Conservation (phyloP, 2,797 vertebrate species). For the Brachyalestes nurse region DNA sequence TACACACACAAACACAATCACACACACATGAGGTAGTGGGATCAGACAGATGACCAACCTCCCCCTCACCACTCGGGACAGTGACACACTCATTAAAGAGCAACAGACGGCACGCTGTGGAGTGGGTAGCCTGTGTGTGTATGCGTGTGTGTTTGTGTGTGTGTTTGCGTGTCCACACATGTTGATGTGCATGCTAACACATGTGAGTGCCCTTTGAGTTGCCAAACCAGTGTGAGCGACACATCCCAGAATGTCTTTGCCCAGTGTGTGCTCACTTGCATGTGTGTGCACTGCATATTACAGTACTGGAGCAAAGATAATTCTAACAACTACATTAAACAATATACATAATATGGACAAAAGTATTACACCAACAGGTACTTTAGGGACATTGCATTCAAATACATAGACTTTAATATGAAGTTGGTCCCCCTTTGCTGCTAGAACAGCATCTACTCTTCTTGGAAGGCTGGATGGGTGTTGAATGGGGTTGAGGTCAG, state of each 20-base stretch:
- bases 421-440: no score
- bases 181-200: constrained; percentile 38
- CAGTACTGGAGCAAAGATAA: neutral
- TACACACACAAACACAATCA: constrained; percentile 29
- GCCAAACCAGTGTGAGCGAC: constrained; percentile 32
- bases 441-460: no score
- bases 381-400: no score
- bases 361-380: no score
- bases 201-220: constrained; percentile 48
- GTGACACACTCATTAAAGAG: constrained; percentile 60
- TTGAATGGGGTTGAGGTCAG: no score
- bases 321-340: no score
- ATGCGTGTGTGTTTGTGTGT: constrained; percentile 22
- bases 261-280: neutral
- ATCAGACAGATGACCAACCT: constrained; percentile 62
- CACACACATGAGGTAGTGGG: constrained; percentile 51
- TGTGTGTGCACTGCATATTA: constrained; percentile 29
- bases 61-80: constrained; percentile 63
- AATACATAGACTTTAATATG: no score
- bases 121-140: constrained; percentile 45
- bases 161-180: constrained; percentile 48
- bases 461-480: no score
- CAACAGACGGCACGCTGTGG: constrained; percentile 51
- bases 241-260: neutral
- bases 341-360: no score